Conservation (phyloP, 2,797 vertebrate genomes). For the Acanthopagrus latus region DNA sequence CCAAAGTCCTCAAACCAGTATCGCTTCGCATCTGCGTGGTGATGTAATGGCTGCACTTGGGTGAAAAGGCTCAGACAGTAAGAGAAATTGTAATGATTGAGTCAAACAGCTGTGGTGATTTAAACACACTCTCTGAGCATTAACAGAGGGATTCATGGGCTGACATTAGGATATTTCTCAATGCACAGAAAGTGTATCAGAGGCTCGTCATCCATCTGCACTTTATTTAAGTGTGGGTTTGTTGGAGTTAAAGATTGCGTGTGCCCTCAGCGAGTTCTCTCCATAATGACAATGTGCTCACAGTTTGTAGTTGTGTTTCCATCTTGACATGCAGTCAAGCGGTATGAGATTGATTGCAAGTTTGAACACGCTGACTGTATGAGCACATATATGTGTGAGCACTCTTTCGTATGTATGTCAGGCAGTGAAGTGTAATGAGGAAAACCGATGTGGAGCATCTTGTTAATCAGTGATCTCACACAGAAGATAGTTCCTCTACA, state of each 20-base stretch:
- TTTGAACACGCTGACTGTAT: slow-evolving; percentile 53
- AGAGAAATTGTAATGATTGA: slow-evolving; percentile 30
- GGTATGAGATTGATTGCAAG: slow-evolving; percentile 39
- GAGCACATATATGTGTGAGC: slow-evolving; percentile 16
- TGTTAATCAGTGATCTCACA: slow-evolving; percentile 47
- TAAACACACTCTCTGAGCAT: slow-evolving; percentile 27
- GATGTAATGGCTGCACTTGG: slow-evolving; percentile 54
- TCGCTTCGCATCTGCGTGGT: slow-evolving; percentile 32
- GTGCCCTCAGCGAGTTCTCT: slow-evolving; percentile 14
- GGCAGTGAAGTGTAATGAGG: not conserved
- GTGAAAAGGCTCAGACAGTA: slow-evolving; percentile 26
- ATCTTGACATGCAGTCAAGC: slow-evolving; percentile 47
- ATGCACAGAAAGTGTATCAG: slow-evolving; percentile 28
- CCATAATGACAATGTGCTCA: slow-evolving; percentile 40
- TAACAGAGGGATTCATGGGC: slow-evolving; percentile 8
- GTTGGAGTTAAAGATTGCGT: slow-evolving; percentile 23
- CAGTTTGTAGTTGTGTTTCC: slow-evolving; percentile 27
- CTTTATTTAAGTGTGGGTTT: slow-evolving; percentile 34
- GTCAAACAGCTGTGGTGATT: slow-evolving; percentile 28
- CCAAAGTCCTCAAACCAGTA: slow-evolving; percentile 68
- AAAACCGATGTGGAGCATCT: slow-evolving; percentile 19
- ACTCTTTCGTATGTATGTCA: slow-evolving; percentile 34
- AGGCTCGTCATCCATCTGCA: slow-evolving; percentile 14
- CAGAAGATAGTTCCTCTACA: slow-evolving; percentile 13
- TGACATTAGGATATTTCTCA: slow-evolving; percentile 5